Percentiles rank a stretch among this genome's conserved stretches.
phyloP scores from a whole-genome alignment of 2,113 vertebrate species.

The Noturus placidus region DNA sequence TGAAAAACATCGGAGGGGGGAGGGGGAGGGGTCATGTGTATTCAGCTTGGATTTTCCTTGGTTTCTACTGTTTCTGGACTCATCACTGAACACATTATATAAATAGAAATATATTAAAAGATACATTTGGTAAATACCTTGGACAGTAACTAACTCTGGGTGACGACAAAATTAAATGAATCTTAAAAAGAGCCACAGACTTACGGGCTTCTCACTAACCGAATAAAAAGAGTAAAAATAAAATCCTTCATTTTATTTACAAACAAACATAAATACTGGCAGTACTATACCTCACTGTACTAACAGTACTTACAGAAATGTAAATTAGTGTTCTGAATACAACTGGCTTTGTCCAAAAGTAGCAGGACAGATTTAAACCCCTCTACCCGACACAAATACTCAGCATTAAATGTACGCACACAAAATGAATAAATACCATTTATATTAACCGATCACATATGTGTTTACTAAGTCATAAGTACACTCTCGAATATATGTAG shows the following conservation, averaged over 20 bases:
- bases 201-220: not conserved
- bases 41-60: not conserved
- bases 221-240: too few species aligned
- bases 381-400: not conserved
- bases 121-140: too few species aligned
- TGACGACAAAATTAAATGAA: not conserved
- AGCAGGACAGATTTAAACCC: conserved; percentile 4
- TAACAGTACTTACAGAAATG: not conserved
- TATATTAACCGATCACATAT: not conserved
- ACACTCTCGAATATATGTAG: not conserved
- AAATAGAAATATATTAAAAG: too few species aligned
- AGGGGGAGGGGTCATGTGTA: conserved; percentile 30
- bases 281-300: too few species aligned
- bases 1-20: conserved; percentile 29
- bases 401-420: too few species aligned
- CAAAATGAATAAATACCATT: not conserved
- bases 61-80: not conserved
- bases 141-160: not conserved
- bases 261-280: not conserved
- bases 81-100: not conserved
- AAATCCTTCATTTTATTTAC: not conserved
- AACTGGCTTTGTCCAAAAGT: not conserved
- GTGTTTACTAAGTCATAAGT: too few species aligned
- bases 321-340: too few species aligned
- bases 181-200: not conserved